Evolutionary conservation across 2,797 vertebrate species (phyloP).

Genomic region (Lepus oiostolus): DNA sequence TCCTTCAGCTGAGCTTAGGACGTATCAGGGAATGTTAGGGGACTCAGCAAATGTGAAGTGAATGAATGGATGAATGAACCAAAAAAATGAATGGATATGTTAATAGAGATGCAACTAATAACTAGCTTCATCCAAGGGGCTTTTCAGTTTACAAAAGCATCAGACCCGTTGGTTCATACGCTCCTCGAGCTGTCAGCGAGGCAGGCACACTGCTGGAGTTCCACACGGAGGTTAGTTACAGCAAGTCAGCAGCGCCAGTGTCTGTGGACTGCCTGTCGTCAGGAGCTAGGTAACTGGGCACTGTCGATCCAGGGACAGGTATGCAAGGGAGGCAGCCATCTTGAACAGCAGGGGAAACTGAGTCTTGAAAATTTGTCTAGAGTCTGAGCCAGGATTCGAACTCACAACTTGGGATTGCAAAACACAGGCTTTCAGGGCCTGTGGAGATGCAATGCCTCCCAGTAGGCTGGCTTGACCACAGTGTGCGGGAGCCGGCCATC

Average conservation of each 20-base stretch:
- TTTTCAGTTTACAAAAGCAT: background rate
- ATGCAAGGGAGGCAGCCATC: background rate
- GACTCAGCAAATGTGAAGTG: conserved; percentile 23
- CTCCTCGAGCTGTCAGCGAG: background rate
- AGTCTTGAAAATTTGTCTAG: conserved; percentile 8
- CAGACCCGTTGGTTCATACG: background rate
- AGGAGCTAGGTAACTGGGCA: background rate
- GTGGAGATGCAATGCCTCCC: background rate
- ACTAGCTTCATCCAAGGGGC: conserved; percentile 28
- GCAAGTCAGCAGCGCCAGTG: background rate
- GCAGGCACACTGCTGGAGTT: background rate
- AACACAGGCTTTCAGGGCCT: background rate
- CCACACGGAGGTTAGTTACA: background rate
- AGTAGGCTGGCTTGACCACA: background rate
- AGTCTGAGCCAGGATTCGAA: background rate
- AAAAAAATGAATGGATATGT: background rate
- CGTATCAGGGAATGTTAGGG: background rate
- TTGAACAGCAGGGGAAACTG: background rate
- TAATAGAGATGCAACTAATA: background rate
- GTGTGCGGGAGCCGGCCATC: background rate
- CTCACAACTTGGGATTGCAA: background rate
- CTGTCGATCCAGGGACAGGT: background rate
- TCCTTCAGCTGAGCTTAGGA: background rate
- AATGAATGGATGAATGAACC: background rate
- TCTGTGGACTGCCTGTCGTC: background rate